Evolutionary conservation across 1,140 invertebrate genomes (phyloP), one percentile per base, ranked within the genome.

Genomic region (Harpegnathos saltator): DNA sequence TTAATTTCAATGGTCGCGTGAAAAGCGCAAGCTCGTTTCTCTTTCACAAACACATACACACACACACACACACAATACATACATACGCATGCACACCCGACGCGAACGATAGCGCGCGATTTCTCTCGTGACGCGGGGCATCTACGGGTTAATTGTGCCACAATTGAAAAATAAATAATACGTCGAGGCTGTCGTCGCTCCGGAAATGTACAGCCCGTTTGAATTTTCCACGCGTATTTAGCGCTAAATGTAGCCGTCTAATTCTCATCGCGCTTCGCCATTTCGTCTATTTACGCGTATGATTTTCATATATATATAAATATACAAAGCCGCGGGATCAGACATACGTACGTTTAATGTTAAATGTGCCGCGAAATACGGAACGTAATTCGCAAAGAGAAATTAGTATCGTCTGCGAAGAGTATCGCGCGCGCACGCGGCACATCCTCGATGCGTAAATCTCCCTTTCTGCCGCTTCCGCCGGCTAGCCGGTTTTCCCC

Each of bases 151-250:
- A 80, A 80, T 80, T 80, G 58, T 44, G 52, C 33, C 33, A 48
- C 19, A 2, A 52, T 69, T 71, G 65, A 48, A 80, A 80, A 71
- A 80, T 71, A 80, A 80, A 80, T 58, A 69, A 33, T 22, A 17
- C 38, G 63, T 17, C 38, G 54, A 44, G 15, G n/a, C n/a, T 33
- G 29, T 33, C 29, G 69, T 9, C 14, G 26, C 33, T 33, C 24
- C 75, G 26, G 65, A 58, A 80, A 71, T 80, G 50, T 59, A 52
- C 38, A 58, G 58, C 52, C 1, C 54, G 19, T 71, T 58, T 80
- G 75, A 80, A 80, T 80, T 80, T 71, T 80, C 66, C 44, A 80
- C 75, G 54, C 24, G 58, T 65, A 80, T 71, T 80, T 80, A 80
- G 65, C 52, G 33, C 15, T 80, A 80, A 80, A 80, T 80, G 75